Percentiles rank a stretch among this genome's conserved stretches.
These are phyloP conservation scores for Peucedramus taeniatus DNA, from an alignment of 2,113 vertebrate species.

Conservation along the genomic window DNA sequence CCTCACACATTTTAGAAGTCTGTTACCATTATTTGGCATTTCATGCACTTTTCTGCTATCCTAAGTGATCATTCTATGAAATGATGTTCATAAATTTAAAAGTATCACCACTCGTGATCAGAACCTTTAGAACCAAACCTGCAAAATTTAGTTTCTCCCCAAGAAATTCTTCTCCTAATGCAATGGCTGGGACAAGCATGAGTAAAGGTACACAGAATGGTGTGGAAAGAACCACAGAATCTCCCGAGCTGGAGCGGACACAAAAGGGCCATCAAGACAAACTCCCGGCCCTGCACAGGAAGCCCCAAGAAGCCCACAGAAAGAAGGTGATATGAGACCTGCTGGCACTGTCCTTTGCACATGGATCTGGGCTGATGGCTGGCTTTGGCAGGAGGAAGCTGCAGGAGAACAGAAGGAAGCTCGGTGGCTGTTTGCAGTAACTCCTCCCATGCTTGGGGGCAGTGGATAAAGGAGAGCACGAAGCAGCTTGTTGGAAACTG, in stretches of 20 bases:
- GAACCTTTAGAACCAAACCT: not conserved
- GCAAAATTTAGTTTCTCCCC: not conserved
- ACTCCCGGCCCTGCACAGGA: not conserved
- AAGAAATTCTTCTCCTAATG: not conserved
- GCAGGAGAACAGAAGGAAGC: not conserved
- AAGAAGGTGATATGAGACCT: not conserved
- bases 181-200: not conserved
- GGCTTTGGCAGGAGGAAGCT: not conserved
- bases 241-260: not conserved
- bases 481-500: slow-evolving; percentile 19
- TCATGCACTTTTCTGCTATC: not conserved
- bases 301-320: not conserved
- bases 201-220: not conserved
- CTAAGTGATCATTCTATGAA: not conserved
- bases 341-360: not conserved
- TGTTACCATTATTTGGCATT: not conserved
- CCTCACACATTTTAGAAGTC: not conserved
- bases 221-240: not conserved
- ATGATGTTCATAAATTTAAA: not conserved
- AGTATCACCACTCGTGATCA: not conserved
- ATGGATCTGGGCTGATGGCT: not conserved
- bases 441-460: slow-evolving; percentile 42
- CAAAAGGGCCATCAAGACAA: not conserved
- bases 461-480: not conserved
- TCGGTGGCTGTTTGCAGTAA: not conserved